Base-by-base conservation (phyloP, 2,888 invertebrate genomes). In the Podotricha telesiphe region DNA sequence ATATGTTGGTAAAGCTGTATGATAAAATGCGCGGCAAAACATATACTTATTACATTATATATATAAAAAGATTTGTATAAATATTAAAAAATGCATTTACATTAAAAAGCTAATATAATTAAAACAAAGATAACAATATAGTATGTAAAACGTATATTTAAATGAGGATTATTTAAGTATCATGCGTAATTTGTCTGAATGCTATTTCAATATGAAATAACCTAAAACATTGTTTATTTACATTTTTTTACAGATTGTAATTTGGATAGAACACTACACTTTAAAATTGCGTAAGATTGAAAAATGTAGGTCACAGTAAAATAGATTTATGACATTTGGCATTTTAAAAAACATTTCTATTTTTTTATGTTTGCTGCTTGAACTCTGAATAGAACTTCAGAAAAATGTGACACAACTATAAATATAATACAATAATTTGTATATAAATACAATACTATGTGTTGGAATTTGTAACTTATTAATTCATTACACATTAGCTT, bases 151-250 rank as follows among this genome's bases (percentile, higher is more conserved):
- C 1, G 10, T 42, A 17, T 59, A 45, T 22, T 59, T 11, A 28
- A 28, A 28, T 17, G 0, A 45, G 19, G 0, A 59, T 28, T 51
- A 40, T 45, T 17, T 13, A 19, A 42, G 19, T 28, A 40, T 15
- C 7, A 10, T 28, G 10, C 19, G 5, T 40, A n/a, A 37, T 51
- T 50, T 8, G 3, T 42, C 17, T 15, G 0, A 7, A 20, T 40
- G 13, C 2, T 37, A 17, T 19, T 42, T 13, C 5, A 28, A 59
- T 42, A 13, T 51, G 42, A 56, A 51, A 28, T 66, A 66, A 66
- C 66, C 66, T 66, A 47, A 28, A 45, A 66, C 19, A 11, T 51
- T 66, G 66, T 59, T 66, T 66, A 59, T 59, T 66, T 66, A 66
- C 58, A 34, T 37, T 50, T 66, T 66, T 51, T 13, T 19, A 42